Base-by-base conservation (phyloP, 2,113 vertebrate species). In the Sturnus vulgaris region DNA sequence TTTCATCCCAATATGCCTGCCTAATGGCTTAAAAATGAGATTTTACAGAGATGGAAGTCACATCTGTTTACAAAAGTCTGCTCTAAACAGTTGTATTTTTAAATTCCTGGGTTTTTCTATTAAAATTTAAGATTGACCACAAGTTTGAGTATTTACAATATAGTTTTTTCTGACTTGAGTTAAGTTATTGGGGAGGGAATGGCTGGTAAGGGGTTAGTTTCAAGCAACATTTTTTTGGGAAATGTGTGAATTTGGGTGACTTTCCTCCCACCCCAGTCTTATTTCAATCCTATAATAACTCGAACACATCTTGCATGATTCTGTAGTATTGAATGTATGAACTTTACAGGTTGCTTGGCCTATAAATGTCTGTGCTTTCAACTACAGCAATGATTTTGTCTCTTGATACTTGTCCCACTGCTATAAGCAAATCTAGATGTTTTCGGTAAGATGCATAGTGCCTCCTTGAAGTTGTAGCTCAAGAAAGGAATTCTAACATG, bases 261-360 rank as follows among this genome's bases (percentile, higher is more conserved):
- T 65, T 30, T 20, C 3, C 4, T 5, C 4, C 5, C 17, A 63
- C 19, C 5, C 10, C 1, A 0, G 5, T 65, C 33, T 46, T 80
- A 52, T 31, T 84, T 75, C 57, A 23, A 39, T 44, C 7, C 4
- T 57, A 5, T 57, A 55, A 83, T 30, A 39, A 30, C 24, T 47
- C n/a, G 4, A 66, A 70, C 14, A 15, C 3, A 6, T 33, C 21
- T 31, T 75, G 10, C 9, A 11, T 47, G 6, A 52, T 78, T 78
- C 57, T n/a, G 3, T 15, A 21, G 23, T 53, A 92, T 31, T 66
- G 22, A 44, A 28, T 14, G 3, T 21, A 30, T 56, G 49, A 57
- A 21, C 15, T 61, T 57, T 3, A 57, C 2, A 10, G 9, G 7
- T 57, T 75, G 3, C 50, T 81, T 87, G 46, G 15, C 17, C n/a